Evolutionary conservation across 1,140 invertebrate species (phyloP).

Genomic region (Microplitis demolitor): DNA sequence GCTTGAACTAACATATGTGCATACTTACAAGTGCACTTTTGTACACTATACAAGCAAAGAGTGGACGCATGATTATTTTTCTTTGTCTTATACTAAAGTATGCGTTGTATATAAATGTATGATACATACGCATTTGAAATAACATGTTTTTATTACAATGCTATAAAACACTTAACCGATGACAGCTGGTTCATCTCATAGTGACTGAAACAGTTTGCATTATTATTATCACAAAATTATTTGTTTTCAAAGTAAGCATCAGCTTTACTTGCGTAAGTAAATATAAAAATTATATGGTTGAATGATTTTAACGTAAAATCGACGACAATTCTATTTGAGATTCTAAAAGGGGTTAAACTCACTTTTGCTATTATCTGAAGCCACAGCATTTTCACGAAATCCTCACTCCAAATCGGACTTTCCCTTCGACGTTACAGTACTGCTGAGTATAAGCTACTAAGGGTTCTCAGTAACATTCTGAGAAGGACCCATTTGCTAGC

Average conservation of each 20-base stretch:
- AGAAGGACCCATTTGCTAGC: neutral
- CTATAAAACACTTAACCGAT: too few relatives aligned
- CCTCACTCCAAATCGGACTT: constrained; percentile 4
- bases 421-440: constrained; percentile 1
- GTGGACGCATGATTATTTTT: too few relatives aligned
- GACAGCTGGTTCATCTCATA: too few relatives aligned
- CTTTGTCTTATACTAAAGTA: too few relatives aligned
- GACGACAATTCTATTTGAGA: neutral
- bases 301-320: neutral
- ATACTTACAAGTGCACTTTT: too few relatives aligned
- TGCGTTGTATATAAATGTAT: too few relatives aligned
- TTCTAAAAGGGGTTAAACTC: neutral
- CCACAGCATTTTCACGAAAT: constrained; percentile 3
- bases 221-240: neutral
- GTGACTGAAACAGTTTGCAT: too few relatives aligned
- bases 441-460: too few relatives aligned
- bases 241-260: neutral
- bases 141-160: too few relatives aligned
- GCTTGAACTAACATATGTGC: too few relatives aligned
- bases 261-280: neutral
- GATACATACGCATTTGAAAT: too few relatives aligned
- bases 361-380: neutral
- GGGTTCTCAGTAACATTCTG: constrained; percentile 6
- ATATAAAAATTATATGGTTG: neutral
- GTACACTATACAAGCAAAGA: too few relatives aligned